Evolutionary conservation across 1,140 invertebrate species (phyloP).

Genomic region (Grapholita molesta): DNA sequence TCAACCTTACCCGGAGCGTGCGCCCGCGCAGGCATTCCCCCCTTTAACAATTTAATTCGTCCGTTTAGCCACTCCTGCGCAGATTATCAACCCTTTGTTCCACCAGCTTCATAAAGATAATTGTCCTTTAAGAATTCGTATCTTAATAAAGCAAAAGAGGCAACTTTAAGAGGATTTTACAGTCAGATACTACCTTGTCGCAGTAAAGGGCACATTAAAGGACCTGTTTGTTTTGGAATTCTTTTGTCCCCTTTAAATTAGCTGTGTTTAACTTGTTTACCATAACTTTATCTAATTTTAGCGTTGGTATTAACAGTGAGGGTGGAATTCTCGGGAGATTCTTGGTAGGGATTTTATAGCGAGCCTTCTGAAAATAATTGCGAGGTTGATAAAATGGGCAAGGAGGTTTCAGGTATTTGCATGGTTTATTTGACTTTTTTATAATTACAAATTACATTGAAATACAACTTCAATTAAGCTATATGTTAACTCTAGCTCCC

Average conservation of each 20-base stretch:
- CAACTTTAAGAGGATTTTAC: not conserved
- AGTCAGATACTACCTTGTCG: not conserved
- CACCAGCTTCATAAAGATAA: constrained; percentile 48
- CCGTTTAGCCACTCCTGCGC: constrained; percentile 34
- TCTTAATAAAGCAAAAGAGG: not conserved
- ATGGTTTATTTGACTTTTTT: not conserved
- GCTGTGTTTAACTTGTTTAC: not conserved
- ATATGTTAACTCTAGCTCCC: no score
- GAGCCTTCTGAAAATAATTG: not conserved
- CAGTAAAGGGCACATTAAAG: not conserved
- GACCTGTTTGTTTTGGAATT: not conserved
- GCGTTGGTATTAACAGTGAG: not conserved
- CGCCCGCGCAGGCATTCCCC: constrained; percentile 33
- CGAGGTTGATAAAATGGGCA: not conserved
- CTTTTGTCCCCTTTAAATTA: not conserved
- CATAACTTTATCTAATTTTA: constrained; percentile 1
- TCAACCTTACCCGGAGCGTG: not conserved
- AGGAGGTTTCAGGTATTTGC: not conserved
- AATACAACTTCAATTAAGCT: no score
- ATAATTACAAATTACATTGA: no score
- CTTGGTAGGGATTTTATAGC: not conserved
- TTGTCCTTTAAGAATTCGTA: constrained; percentile 20
- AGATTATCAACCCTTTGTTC: constrained; percentile 55
- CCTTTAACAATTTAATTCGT: constrained; percentile 57
- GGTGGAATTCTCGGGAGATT: not conserved